Base-by-base conservation (phyloP, 2,888 invertebrate species). In the Polymixis flavicincta region DNA sequence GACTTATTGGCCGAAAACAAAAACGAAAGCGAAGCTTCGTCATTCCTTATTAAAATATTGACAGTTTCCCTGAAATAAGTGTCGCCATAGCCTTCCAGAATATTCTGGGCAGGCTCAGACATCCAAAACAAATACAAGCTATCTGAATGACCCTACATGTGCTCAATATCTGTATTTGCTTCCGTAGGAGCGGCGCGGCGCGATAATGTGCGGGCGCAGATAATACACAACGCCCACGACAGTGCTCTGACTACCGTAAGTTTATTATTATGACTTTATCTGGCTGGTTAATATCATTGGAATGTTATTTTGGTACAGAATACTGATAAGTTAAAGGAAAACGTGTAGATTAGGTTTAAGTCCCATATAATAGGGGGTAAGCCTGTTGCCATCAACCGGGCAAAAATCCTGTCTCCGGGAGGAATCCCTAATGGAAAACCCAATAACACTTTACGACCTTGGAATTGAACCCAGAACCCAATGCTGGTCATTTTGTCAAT, bases 171-270 rank as follows among this genome's bases (percentile, higher is more conserved):
- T 42, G 17, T 82, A 71, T 87, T 85, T 85, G 79, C 89, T 88
- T 90, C 86, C 86, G 63, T 90, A 90, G 92, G 83, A 80, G 86
- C 88, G 86, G 87, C 22, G 64, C 76, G 80, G 63, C 71, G 85
- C 84, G 89, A 90, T 88, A 89, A 89, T 90, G 90, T 83, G 85
- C 72, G 72, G 42, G 82, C 84, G 84, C 86, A 83, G 90, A 88
- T 91, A 88, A 74, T 76, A 76, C n/a, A 45, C 71, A 61, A 78
- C 87, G 74, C 78, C 85, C 83, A 76, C 85, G 60, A 82, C 73
- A 67, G 76, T 67, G 66, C 81, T 78, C 75, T 65, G 71, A 78
- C 83, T 84, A 82, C 86, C 75, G 84, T 86, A 64, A 85, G 85
- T 86, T 68, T 69, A 59, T 68, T 69, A 59, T 60, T 71, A 57